Conservation (phyloP, 2,113 vertebrate genomes). For the Danionella cerebrum region DNA sequence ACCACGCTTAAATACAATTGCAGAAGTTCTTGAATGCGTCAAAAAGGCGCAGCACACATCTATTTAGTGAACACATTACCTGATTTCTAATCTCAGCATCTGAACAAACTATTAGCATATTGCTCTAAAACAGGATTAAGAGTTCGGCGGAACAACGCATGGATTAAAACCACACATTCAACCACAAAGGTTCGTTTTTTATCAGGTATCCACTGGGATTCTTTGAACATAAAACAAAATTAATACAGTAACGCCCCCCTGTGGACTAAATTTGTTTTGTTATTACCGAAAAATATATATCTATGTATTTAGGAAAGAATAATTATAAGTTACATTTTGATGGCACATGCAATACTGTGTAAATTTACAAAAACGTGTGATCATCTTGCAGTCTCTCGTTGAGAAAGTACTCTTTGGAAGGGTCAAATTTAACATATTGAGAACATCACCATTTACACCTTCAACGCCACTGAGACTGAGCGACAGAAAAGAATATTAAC, state of each 20-base stretch:
- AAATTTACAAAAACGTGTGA: slow-evolving; percentile 36
- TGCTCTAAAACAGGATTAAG: too few species aligned
- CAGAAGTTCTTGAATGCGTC: too few species aligned
- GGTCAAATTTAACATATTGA: slow-evolving; percentile 41
- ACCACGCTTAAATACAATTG: too few species aligned
- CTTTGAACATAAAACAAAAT: slow-evolving; percentile 40
- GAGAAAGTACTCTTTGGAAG: slow-evolving; percentile 56
- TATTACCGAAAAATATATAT: neutral
- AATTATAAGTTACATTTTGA: too few species aligned
- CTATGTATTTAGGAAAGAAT: neutral
- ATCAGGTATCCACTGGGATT: neutral
- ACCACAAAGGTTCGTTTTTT: neutral
- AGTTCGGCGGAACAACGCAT: too few species aligned
- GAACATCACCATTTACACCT: slow-evolving; percentile 44
- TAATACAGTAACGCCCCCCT: slow-evolving; percentile 68
- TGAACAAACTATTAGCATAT: too few species aligned
- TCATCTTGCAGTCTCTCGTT: neutral
- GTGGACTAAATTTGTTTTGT: slow-evolving; percentile 48
- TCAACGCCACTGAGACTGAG: slow-evolving; percentile 26
- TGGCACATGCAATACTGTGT: neutral
- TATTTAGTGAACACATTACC: too few species aligned
- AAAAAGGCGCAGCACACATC: too few species aligned
- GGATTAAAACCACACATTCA: neutral
- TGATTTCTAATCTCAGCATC: too few species aligned
- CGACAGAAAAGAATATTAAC: slow-evolving; percentile 38